These are phyloP conservation scores for Nephila pilipes DNA, from an alignment of 1,140 invertebrate species.

Conservation along the genomic window DNA sequence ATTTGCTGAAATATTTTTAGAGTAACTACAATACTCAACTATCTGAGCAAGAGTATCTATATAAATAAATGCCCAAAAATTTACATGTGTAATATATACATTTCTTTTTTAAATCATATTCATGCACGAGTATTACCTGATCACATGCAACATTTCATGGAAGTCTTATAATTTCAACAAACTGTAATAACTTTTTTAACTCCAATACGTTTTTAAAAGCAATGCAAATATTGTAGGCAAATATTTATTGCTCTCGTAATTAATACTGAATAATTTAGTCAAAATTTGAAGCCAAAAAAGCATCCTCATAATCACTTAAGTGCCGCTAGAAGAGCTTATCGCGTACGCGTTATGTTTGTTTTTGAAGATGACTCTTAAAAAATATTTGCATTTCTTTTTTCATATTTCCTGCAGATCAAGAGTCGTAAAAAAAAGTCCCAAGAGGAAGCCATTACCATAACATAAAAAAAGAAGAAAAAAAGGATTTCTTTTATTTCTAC, in stretches of 20 bases:
- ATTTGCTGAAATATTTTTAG: no score
- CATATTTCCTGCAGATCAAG: not conserved
- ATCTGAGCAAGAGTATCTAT: no score
- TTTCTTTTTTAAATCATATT: no score
- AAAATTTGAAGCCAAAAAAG: not conserved
- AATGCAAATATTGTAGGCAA: not conserved
- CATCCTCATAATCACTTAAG: not conserved
- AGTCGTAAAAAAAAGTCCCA: not conserved
- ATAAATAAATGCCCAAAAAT: no score
- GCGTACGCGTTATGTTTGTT: not conserved
- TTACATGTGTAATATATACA: no score
- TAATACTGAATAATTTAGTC: not conserved
- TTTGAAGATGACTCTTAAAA: not conserved
- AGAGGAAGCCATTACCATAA: not conserved
- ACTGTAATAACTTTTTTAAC: no score
- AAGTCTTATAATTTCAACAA: no score
- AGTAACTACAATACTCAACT: no score
- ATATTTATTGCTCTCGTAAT: not conserved
- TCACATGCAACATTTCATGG: no score
- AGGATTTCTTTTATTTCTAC: not conserved
- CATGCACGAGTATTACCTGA: no score
- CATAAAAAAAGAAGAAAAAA: no score
- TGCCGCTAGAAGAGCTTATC: not conserved
- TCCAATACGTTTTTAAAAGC: no score
- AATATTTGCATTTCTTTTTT: not conserved